Conservation (phyloP, 2,888 invertebrate genomes). For the Dynastes grantii region DNA sequence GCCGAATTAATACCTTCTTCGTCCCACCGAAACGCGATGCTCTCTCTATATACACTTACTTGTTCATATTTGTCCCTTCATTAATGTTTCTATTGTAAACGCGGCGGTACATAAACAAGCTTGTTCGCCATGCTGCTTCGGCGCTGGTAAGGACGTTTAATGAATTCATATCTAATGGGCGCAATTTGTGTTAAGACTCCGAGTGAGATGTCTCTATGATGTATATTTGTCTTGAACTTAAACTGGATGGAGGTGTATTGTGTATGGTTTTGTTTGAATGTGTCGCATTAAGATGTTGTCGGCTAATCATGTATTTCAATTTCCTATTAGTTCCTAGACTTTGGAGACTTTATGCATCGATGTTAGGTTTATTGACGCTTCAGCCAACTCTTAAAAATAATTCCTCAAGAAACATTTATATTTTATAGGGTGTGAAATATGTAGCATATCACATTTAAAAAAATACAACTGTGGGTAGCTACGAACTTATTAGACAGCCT, state of each 20-base stretch:
- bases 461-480: too few relatives aligned
- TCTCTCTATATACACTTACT: slow-evolving; percentile 25
- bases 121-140: slow-evolving; percentile 29
- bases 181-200: slow-evolving; percentile 43
- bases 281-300: not conserved
- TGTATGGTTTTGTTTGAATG: slow-evolving; percentile 6
- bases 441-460: too few relatives aligned
- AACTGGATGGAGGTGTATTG: not conserved
- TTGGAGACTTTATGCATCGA: not conserved
- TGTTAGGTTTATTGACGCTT: too few relatives aligned
- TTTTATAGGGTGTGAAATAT: too few relatives aligned
- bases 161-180: slow-evolving; percentile 45
- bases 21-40: slow-evolving; percentile 23
- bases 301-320: too few relatives aligned
- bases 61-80: slow-evolving; percentile 47
- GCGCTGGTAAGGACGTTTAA: slow-evolving; percentile 30
- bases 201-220: slow-evolving; percentile 33
- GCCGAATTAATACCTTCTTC: slow-evolving; percentile 37
- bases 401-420: too few relatives aligned
- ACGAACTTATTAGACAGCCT: too few relatives aligned
- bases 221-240: slow-evolving; percentile 20
- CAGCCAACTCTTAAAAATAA: too few relatives aligned
- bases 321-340: too few relatives aligned
- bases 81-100: slow-evolving; percentile 42
- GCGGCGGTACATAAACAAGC: slow-evolving; percentile 35